phyloP scores from a whole-genome alignment of 2,888 invertebrate genomes.

The Cantharis rufa region DNA sequence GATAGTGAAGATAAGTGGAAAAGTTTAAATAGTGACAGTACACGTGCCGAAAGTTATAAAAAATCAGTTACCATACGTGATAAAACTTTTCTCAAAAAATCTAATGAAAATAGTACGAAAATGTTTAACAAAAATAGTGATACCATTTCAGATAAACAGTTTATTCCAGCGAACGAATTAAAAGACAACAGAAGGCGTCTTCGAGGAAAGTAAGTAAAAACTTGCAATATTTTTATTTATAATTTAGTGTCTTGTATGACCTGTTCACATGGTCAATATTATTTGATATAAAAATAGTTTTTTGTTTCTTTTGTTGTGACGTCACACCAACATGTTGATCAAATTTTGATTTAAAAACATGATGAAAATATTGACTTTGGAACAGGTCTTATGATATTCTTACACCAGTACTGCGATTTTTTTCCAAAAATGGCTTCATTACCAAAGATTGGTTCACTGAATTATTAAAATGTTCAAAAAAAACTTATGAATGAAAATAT shows the following conservation, averaged over 20 bases:
- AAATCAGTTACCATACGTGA: background rate
- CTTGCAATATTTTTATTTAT: background rate
- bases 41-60: background rate
- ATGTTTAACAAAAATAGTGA: background rate
- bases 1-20: constrained; percentile 12
- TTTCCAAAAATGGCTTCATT: too few relatives aligned
- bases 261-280: too few relatives aligned
- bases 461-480: too few relatives aligned
- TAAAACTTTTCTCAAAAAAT: background rate
- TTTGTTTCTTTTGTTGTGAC: too few relatives aligned
- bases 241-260: too few relatives aligned
- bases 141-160: background rate
- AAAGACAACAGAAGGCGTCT: background rate
- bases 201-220: background rate
- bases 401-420: too few relatives aligned
- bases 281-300: too few relatives aligned
- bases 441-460: too few relatives aligned
- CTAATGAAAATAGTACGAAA: background rate
- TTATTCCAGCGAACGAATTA: background rate
- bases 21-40: background rate
- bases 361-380: too few relatives aligned
- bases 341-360: too few relatives aligned
- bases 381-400: background rate
- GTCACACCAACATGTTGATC: too few relatives aligned
- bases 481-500: too few relatives aligned